Evolutionary conservation across 2,797 vertebrate species (phyloP), one percentile per base, ranked within the genome.

Genomic region (Lacerta bilineata): DNA sequence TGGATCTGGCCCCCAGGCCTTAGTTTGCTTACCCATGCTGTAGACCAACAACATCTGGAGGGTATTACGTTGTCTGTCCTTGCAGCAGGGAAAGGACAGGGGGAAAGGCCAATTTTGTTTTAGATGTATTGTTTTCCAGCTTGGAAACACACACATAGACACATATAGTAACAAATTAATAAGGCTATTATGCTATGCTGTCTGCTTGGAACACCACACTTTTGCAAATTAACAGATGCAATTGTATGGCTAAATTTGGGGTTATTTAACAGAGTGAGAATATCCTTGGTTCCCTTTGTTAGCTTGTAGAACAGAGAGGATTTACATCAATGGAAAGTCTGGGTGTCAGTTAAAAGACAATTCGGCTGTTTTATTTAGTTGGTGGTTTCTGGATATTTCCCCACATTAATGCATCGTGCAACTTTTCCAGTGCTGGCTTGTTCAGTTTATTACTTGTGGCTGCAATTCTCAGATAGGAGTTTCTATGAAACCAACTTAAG

Each of bases 401-500:
- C 66, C 0, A 0, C 75, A 46, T 5, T 61, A 87, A 85, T 25
- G 66, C 2, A 64, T 81, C 0, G 0, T 3, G n/a, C 77, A 0
- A 0, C 2, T 0, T 85, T 89, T 78, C 92, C 83, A 79, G 91
- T 1, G 13, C 85, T 11, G 76, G 61, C 86, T 88, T 80, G 85
- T 86, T 84, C 83, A 29, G 25, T 64, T 89, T 72, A 3, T 83
- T 86, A 86, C 84, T 61, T 64, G 79, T 9, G 76, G 90, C 85
- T 84, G 8, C 11, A 0, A 72, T 76, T 84, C 88, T 89, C 76
- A 20, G 71, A 88, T 55, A 43, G n/a, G 20, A 71, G 88, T 80
- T 86, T 86, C 89, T 89, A 85, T 18, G 41, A 92, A 92, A 91
- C 87, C 87, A 76, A 0, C 9, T 68, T 41, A 66, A 46, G 81